These are phyloP conservation scores for Adrianichthys oophorus DNA, from an alignment of 2,797 vertebrate species.

Conservation along the genomic window DNA sequence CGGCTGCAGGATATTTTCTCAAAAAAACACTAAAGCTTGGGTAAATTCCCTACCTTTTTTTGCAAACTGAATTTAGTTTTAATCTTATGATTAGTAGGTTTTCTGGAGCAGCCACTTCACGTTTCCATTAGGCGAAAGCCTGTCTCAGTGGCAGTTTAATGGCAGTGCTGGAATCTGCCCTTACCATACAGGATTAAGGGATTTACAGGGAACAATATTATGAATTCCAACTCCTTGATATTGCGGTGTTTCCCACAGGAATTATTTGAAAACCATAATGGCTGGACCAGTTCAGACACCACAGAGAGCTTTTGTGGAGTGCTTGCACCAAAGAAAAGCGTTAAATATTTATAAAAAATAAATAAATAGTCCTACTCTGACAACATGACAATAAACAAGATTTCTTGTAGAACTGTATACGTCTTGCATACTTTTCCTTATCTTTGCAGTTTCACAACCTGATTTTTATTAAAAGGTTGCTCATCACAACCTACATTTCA, in stretches of 20 bases:
- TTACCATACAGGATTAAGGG: background rate
- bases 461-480: too few relatives aligned
- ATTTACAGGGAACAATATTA: slow-evolving; percentile 6
- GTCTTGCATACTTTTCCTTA: too few relatives aligned
- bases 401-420: too few relatives aligned
- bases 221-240: background rate
- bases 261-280: too few relatives aligned
- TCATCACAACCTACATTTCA: too few relatives aligned
- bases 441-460: too few relatives aligned
- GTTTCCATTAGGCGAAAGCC: background rate
- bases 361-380: too few relatives aligned
- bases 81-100: background rate
- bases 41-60: background rate
- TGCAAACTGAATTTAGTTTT: background rate
- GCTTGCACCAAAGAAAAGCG: too few relatives aligned
- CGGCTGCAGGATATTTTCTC: background rate
- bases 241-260: background rate
- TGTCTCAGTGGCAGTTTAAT: background rate
- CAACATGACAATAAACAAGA: too few relatives aligned
- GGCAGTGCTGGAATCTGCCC: background rate
- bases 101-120: background rate
- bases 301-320: too few relatives aligned
- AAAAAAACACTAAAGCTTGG: background rate
- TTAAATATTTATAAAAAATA: too few relatives aligned
- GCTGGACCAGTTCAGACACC: background rate